These are phyloP conservation scores for Idaea straminata DNA, from an alignment of 2,888 invertebrate species.

Conservation along the genomic window DNA sequence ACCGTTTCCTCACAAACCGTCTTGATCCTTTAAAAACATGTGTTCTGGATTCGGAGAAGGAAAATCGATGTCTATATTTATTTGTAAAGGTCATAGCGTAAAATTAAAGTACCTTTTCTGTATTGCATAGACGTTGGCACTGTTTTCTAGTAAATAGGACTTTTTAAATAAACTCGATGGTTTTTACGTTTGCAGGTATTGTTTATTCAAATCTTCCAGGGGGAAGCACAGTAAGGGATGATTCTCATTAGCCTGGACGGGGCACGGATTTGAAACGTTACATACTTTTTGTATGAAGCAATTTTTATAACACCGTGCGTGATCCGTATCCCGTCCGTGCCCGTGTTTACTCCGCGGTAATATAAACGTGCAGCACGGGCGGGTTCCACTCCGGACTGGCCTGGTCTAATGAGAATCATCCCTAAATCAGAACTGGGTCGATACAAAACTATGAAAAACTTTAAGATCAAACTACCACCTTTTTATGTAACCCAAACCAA, in stretches of 20 bases:
- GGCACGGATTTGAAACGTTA: background rate
- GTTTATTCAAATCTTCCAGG: background rate
- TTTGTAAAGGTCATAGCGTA: conserved; percentile 9
- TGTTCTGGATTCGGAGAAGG: conserved; percentile 11
- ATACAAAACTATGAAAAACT: background rate
- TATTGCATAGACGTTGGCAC: background rate
- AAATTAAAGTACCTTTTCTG: background rate
- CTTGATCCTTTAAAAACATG: conserved; percentile 46
- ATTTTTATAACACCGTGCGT: no score
- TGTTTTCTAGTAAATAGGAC: background rate
- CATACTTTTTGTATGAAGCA: no score
- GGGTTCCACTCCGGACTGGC: no score
- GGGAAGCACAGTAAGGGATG: background rate
- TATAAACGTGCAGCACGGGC: no score
- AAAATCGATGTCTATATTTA: conserved; percentile 8
- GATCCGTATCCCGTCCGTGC: no score
- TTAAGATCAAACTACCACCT: no score
- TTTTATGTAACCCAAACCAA: no score
- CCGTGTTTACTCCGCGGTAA: no score
- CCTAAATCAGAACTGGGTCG: background rate
- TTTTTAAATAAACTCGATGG: background rate
- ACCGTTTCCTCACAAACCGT: conserved; percentile 36
- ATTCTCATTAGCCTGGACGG: background rate
- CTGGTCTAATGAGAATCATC: no score
- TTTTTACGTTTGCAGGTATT: background rate